Conservation (phyloP, 2,797 vertebrate genomes). For the Streptopelia turtur region DNA sequence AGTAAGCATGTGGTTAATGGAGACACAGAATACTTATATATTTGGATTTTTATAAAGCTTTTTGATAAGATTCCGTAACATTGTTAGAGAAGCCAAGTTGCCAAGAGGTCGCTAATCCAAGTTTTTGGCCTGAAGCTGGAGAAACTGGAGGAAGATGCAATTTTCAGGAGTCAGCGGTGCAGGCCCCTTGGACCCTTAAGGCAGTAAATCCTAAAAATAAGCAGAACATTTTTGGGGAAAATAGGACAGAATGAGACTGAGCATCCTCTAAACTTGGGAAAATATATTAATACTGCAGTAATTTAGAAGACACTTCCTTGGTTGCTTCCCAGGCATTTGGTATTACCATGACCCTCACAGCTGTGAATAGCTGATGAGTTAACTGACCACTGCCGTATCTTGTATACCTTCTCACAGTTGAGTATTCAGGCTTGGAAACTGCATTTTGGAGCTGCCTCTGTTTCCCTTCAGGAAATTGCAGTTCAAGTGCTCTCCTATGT, state of each 20-base stretch:
- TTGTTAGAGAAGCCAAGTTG: neutral
- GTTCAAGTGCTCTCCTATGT: neutral
- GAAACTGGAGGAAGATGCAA: neutral
- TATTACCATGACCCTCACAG: neutral
- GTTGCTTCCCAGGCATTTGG: neutral
- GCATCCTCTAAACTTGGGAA: neutral
- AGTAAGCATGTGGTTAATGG: neutral
- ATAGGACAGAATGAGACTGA: neutral
- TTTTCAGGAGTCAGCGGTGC: neutral
- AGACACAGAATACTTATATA: neutral
- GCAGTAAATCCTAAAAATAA: neutral
- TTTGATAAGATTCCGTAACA: neutral
- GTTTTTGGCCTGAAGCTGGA: neutral
- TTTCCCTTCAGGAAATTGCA: neutral
- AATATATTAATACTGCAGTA: neutral
- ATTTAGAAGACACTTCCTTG: neutral
- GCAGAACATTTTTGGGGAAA: rapidly evolving
- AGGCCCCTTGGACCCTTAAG: neutral
- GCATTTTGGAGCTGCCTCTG: neutral
- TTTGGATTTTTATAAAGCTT: neutral
- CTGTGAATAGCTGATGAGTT: neutral
- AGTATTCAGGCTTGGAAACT: neutral
- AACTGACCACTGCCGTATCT: neutral
- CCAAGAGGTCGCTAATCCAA: neutral
- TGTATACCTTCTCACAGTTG: neutral